Evolutionary conservation across 2,113 vertebrate genomes (phyloP).

Genomic region (Grammomys surdaster): DNA sequence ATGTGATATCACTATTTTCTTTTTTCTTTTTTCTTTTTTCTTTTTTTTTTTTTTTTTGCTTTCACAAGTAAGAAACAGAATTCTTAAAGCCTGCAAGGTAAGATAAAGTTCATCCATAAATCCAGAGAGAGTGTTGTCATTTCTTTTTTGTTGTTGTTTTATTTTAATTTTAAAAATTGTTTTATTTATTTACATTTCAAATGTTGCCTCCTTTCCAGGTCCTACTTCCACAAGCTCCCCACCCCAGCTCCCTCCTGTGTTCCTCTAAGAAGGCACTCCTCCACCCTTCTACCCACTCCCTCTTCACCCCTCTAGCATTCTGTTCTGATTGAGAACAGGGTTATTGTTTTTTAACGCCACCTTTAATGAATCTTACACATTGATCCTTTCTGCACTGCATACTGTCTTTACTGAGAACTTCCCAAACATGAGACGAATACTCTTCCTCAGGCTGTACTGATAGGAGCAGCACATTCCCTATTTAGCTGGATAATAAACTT

Average conservation of each 20-base stretch:
- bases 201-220: too few species aligned
- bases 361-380: background rate
- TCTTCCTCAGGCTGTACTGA: background rate
- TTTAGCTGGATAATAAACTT: conserved; percentile 73
- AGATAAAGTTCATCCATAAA: conserved; percentile 22
- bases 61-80: conserved; percentile 41
- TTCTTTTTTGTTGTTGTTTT: background rate
- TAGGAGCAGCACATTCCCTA: conserved; percentile 17
- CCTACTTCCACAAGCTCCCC: too few species aligned
- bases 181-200: too few species aligned
- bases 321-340: background rate
- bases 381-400: background rate
- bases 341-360: background rate
- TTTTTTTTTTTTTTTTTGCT: background rate
- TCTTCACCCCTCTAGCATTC: too few species aligned
- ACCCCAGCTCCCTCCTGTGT: too few species aligned
- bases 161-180: too few species aligned
- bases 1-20: background rate
- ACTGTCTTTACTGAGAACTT: background rate
- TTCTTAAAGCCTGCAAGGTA: conserved; percentile 18
- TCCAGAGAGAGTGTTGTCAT: background rate
- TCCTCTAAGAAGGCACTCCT: too few species aligned
- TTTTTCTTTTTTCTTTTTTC: background rate
- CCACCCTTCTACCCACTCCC: too few species aligned
- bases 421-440: background rate